Base-by-base conservation (phyloP, 2,888 invertebrate genomes). In the Gastracanthus pulcherrimus region DNA sequence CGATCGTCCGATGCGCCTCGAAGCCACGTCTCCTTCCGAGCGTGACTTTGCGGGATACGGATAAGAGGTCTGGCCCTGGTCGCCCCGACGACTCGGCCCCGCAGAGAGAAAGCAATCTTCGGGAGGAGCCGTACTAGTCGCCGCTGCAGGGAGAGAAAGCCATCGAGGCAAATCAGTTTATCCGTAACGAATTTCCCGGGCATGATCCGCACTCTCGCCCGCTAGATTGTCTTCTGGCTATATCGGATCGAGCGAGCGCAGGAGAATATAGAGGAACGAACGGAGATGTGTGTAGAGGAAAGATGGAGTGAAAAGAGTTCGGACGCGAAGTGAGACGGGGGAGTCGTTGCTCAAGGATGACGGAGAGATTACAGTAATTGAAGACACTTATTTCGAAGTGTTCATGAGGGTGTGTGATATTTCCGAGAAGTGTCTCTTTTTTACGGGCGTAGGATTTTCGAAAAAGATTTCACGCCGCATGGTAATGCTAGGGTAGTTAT, bases 91-190 rank as follows among this genome's bases (percentile, higher is more conserved):
- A n/a, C n/a, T n/a, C n/a, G 31, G n/a, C 19, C 23, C 4, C n/a
- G 51, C n/a, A 38, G 62, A 41, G 41, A 70, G 64, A 76, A 69
- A 71, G 76, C 76, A 80, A 80, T 80, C 71, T 80, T 71, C 51
- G 38, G 13, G 31, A 80, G 62, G 62, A 38, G 34, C 41, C 66
- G n/a, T n/a, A n/a, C n/a, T n/a, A n/a, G n/a, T n/a, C n/a, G 23
- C 34, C 7, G 62, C 26, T 31, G 58, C 55, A 60, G 55, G 67
- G 55, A 55, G 51, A 75, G 62, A 67, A 55, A 48, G 41, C 69
- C 77, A 77, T 78, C 76, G 69, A 74, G 81, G 77, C 60, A 81
- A 81, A 81, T 77, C 69, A 81, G 72, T 81, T 81, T 81, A 78
- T 72, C 69, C 38, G 74, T 81, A 81, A 77, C 74, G 77, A 78